These are phyloP conservation scores for Typhlomys cinereus DNA, from an alignment of 2,113 vertebrate genomes.

Conservation along the genomic window DNA sequence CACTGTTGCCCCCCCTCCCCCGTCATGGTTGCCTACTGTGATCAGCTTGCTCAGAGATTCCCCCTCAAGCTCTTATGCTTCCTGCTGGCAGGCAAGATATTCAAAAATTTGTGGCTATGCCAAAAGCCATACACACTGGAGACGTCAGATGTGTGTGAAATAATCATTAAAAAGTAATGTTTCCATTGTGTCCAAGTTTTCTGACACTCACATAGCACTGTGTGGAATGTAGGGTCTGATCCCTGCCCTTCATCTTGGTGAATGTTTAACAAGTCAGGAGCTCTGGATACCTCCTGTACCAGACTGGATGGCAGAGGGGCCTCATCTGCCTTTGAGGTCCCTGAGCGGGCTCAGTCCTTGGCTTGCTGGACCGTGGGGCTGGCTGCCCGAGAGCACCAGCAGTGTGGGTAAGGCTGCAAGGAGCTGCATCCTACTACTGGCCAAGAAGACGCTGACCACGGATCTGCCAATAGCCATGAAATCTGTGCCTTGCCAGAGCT, in stretches of 20 bases:
- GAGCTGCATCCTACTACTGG: not conserved
- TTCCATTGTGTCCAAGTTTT: fast-evolving
- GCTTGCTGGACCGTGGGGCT: not conserved
- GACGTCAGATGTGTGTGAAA: not conserved
- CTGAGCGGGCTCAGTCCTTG: not conserved
- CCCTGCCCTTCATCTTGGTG: not conserved
- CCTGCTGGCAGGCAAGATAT: not conserved
- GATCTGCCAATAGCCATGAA: not conserved
- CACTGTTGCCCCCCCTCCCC: not conserved
- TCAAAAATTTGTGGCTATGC: not conserved
- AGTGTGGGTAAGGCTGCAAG: not conserved
- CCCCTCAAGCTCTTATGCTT: not conserved
- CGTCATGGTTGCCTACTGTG: not conserved
- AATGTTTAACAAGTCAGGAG: not conserved
- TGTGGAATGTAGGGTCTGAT: too few species aligned
- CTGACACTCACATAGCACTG: fast-evolving
- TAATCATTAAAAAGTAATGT: not conserved
- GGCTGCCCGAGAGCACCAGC: not conserved
- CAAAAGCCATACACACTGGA: fast-evolving
- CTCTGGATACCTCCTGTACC: not conserved
- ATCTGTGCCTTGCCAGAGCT: not conserved
- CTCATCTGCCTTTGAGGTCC: not conserved
- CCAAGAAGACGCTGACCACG: not conserved
- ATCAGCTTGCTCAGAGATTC: not conserved
- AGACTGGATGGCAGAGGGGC: not conserved